These are phyloP conservation scores for Notolabrus celidotus DNA, from an alignment of 2,797 vertebrate species.

Conservation along the genomic window DNA sequence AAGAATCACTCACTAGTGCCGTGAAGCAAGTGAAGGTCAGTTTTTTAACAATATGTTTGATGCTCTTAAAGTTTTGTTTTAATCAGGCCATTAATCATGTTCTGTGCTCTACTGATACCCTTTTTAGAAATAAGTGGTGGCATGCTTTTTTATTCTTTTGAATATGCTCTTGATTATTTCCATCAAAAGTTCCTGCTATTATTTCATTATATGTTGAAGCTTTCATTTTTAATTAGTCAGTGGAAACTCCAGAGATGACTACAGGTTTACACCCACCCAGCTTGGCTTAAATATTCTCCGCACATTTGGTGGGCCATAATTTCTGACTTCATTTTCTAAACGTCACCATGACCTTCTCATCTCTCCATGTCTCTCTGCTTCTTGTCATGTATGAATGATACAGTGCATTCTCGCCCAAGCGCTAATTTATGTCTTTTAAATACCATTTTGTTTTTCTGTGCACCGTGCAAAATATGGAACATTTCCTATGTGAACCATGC, in stretches of 20 bases:
- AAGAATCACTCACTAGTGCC: too few species aligned
- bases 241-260: not conserved
- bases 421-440: conserved; percentile 26
- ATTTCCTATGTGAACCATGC: not conserved
- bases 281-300: not conserved
- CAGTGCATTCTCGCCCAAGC: not conserved
- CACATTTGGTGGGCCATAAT: conserved; percentile 27
- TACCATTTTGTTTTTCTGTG: conserved; percentile 4
- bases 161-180: not conserved
- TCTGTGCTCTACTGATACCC: too few species aligned
- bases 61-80: not conserved
- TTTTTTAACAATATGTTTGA: too few species aligned
- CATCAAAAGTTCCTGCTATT: not conserved
- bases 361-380: conserved; percentile 19
- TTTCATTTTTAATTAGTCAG: not conserved
- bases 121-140: not conserved
- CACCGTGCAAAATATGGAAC: not conserved
- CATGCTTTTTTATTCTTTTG: too few species aligned
- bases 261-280: not conserved
- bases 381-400: conserved; percentile 32
- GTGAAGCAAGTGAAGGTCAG: too few species aligned
- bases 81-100: too few species aligned
- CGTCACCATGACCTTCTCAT: conserved; percentile 51
- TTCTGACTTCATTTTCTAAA: conserved; percentile 43
- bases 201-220: not conserved